Evolutionary conservation across 2,797 vertebrate species (phyloP).

Genomic region (Steatocranus sp.): DNA sequence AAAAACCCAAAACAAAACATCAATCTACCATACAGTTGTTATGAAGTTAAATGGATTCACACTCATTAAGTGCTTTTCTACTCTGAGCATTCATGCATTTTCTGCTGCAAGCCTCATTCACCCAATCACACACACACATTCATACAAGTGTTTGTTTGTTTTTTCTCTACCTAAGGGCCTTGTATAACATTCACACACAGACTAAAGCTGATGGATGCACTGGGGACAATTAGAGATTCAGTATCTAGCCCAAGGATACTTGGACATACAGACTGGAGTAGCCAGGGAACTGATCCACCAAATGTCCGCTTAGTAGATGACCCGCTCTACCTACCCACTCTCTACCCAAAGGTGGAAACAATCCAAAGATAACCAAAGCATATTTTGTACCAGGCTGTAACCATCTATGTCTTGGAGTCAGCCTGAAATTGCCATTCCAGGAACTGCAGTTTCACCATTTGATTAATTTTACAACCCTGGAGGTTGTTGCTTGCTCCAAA

Average conservation of each 20-base stretch:
- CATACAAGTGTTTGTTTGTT: background rate
- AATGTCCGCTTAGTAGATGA: background rate
- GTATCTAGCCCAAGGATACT: background rate
- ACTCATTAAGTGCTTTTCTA: background rate
- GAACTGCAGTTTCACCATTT: background rate
- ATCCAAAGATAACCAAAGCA: background rate
- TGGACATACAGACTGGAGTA: background rate
- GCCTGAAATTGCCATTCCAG: background rate
- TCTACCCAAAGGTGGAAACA: background rate
- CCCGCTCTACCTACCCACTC: background rate
- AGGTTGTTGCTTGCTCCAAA: background rate
- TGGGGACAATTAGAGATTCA: background rate
- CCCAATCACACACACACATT: background rate
- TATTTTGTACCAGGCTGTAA: background rate
- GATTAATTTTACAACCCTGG: background rate
- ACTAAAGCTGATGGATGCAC: background rate
- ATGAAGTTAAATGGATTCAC: background rate
- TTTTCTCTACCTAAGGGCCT: background rate
- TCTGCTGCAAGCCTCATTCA: background rate
- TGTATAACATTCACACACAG: background rate
- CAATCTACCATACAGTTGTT: background rate
- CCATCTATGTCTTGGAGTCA: background rate
- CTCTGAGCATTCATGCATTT: background rate
- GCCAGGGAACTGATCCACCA: background rate
- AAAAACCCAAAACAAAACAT: rapidly evolving